Percentiles rank a stretch among this genome's conserved stretches.
Evolutionary conservation across 2,113 vertebrate species (phyloP).

Genomic region (Nasalis larvatus): DNA sequence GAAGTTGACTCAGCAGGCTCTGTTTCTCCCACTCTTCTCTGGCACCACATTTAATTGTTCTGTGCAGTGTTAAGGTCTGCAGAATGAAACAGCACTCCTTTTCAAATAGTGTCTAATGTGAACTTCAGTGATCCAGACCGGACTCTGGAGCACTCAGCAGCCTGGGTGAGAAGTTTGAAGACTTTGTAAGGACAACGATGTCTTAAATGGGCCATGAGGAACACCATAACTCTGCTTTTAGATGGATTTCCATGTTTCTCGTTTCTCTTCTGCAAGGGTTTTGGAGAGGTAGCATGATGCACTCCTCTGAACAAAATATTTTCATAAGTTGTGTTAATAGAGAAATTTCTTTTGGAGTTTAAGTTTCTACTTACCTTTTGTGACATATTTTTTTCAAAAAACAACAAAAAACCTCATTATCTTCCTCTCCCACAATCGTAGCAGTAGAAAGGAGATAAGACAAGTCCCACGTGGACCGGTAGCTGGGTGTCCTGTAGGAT

Average conservation of each 20-base stretch:
- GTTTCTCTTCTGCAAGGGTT: background rate
- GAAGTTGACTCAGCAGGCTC: background rate
- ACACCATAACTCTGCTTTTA: background rate
- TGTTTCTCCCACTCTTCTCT: background rate
- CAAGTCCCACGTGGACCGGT: conserved; percentile 46
- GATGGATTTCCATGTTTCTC: background rate
- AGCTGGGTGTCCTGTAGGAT: conserved; percentile 25
- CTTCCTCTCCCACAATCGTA: conserved; percentile 66
- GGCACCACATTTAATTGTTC: background rate
- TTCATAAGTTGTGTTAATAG: conserved; percentile 48
- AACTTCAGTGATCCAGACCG: background rate
- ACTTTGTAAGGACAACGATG: background rate
- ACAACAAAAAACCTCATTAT: conserved; percentile 66
- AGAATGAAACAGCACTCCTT: background rate
- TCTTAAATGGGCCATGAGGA: background rate
- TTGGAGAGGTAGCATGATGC: background rate
- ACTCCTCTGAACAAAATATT: conserved; percentile 10
- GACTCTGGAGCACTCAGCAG: background rate
- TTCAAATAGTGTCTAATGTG: background rate
- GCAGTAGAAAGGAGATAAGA: conserved; percentile 74
- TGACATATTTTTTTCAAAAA: conserved; percentile 44
- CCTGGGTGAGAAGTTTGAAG: too few relatives aligned
- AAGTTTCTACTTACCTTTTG: conserved; percentile 78
- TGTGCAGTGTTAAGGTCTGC: background rate
- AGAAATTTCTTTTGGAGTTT: conserved; percentile 62